These are phyloP conservation scores for Mesocricetus auratus DNA, from an alignment of 2,113 vertebrate genomes.

Conservation along the genomic window DNA sequence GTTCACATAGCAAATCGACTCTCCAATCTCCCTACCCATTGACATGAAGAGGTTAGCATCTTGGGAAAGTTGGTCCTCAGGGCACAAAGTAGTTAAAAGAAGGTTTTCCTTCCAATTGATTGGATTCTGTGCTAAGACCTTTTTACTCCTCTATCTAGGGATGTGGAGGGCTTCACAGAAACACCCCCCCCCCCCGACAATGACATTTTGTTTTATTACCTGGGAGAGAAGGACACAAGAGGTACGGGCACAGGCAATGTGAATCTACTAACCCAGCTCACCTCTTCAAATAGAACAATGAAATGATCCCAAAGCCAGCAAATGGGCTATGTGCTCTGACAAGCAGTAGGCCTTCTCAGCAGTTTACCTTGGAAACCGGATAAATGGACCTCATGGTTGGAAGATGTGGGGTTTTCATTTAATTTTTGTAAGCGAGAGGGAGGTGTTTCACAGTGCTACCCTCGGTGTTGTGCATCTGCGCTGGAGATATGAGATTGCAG, in stretches of 20 bases:
- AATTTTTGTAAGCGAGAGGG: background rate
- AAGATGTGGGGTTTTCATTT: background rate
- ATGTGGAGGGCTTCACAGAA: background rate
- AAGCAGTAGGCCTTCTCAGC: background rate
- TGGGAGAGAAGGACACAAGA: constrained; percentile 21
- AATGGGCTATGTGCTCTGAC: constrained; percentile 36
- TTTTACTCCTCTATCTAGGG: background rate
- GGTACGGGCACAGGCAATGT: background rate
- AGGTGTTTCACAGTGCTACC: background rate
- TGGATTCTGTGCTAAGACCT: background rate
- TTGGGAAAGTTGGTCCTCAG: background rate
- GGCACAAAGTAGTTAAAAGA: constrained; percentile 22
- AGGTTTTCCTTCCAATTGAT: constrained; percentile 48
- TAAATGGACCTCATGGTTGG: background rate
- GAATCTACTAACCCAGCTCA: constrained; percentile 31
- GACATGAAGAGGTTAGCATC: background rate
- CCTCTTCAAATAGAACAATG: constrained; percentile 33
- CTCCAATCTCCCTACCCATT: background rate
- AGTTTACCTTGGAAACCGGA: constrained; percentile 19
- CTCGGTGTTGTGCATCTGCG: background rate
- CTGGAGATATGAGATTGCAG: background rate
- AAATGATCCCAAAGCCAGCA: background rate
- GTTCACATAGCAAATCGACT: background rate
- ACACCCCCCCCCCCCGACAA: background rate
- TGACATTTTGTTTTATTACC: constrained; percentile 71